A percentile compares a stretch with the other conserved stretches of the same genome.
Conservation (phyloP, 53 echinoderm and acorn worm genomes). For the Patiria pectinifera region DNA sequence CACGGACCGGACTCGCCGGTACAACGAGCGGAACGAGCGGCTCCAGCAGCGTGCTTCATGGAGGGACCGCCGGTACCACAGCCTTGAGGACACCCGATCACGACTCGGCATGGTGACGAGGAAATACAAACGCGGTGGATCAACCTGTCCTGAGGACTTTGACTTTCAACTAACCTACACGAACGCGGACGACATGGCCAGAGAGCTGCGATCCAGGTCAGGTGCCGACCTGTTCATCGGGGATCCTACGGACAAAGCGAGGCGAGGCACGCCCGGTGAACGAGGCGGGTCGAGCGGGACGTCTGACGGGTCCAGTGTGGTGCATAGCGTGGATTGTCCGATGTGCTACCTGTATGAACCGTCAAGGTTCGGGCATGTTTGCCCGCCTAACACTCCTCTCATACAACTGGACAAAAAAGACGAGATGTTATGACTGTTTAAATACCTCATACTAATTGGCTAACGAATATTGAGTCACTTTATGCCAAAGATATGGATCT, state of each 20-base stretch:
- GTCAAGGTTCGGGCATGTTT: slow-evolving; percentile 71
- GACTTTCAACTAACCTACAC: slow-evolving; percentile 32
- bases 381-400: slow-evolving; percentile 81
- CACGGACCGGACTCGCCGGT: slow-evolving; percentile 4
- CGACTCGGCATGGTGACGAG: slow-evolving; percentile 23
- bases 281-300: slow-evolving; percentile 1
- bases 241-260: not conserved
- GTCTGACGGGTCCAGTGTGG: slow-evolving; percentile 15
- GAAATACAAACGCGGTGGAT: slow-evolving; percentile 56
- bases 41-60: not conserved
- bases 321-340: slow-evolving; percentile 69
- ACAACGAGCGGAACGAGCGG: slow-evolving; percentile 35
- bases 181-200: slow-evolving; percentile 7
- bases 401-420: not conserved
- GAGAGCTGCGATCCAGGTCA: slow-evolving; percentile 32
- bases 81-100: slow-evolving; percentile 30
- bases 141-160: slow-evolving; percentile 11
- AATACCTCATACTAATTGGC: not conserved
- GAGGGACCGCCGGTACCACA: slow-evolving; percentile 39
- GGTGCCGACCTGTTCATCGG: slow-evolving; percentile 6
- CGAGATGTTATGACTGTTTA: not conserved
- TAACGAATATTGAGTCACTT: not conserved
- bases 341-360: slow-evolving; percentile 68
- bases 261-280: slow-evolving; percentile 34
- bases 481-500: too few species aligned